Conservation (phyloP, 2,888 invertebrate species). For the Branchinecta sandiegonensis region DNA sequence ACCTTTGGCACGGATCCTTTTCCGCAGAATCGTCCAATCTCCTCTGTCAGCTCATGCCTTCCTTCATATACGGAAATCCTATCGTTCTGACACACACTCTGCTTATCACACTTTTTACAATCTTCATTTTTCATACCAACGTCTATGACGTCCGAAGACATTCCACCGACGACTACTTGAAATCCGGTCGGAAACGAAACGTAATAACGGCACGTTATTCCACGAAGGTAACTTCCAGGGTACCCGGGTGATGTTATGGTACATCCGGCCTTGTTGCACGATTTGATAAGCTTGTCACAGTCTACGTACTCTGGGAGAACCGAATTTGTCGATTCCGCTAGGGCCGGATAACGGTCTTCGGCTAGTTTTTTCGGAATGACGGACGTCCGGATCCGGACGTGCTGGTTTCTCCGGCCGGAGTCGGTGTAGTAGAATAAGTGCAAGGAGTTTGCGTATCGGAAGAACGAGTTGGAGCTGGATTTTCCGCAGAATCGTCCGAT, state of each 20-base stretch:
- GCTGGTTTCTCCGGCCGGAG: background rate
- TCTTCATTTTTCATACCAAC: slow-evolving; percentile 6
- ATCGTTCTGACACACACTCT: slow-evolving; percentile 3
- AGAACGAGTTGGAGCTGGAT: background rate
- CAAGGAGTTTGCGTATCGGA: background rate
- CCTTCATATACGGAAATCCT: slow-evolving; percentile 6
- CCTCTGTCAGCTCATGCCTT: background rate
- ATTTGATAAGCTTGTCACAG: background rate
- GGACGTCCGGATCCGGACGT: background rate
- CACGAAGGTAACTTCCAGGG: background rate
- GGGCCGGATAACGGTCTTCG: background rate
- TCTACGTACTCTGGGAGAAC: background rate
- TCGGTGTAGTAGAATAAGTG: background rate
- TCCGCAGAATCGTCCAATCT: background rate
- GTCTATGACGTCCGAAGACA: background rate
- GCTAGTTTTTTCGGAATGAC: background rate
- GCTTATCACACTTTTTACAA: slow-evolving; percentile 13
- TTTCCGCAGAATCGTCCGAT: slow-evolving; percentile 8
- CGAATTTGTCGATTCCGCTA: background rate
- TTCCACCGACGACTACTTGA: background rate
- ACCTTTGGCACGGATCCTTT: slow-evolving; percentile 9
- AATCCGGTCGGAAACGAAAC: background rate
- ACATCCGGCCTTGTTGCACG: background rate
- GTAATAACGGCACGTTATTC: background rate
- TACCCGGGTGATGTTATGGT: slow-evolving; percentile 1